Base-by-base conservation (phyloP, 2,113 vertebrate genomes). In the Rhinoptilus africanus region DNA sequence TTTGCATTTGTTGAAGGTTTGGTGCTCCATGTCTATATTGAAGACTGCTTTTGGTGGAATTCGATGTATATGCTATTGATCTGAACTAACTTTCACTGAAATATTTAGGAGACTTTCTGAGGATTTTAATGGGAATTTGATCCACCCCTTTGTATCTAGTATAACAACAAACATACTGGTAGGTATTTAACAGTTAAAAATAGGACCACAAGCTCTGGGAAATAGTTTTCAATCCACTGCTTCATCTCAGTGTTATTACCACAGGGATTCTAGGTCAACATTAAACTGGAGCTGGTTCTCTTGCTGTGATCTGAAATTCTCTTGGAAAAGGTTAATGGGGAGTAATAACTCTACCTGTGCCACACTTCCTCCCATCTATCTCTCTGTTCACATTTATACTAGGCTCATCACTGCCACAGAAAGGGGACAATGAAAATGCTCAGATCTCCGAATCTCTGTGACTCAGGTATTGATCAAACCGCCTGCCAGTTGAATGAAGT, bases 311-410 rank as follows among this genome's bases (percentile, higher is more conserved):
- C 72, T 92, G 72, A 89, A 94, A 87, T 91, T 78, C 68, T 67
- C 73, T 39, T 76, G 48, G 56, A 81, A 85, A 95, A 96, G 69
- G 56, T 91, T 96, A 91, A 96, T 88, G 62, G 48, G 43, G 21
- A 89, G 48, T 68, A 94, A 68, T 68, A 91, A 85, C 84, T 93
- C 68, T 75, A 34, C n/a, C 76, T 85, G 69, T 81, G 41, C 30
- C 56, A 68, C 57, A n/a, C 23, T 82, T 75, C 34, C 14, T 10
- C 20, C n/a, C 16, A 39, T 53, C 69, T 43, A 2, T 75, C 69
- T 85, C 51, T 72, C 76, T 94, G 32, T 75, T 85, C 81, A 16
- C 56, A 56, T 82, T 94, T 91, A 35, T 51, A 64, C 84, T 53
- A n/a, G 45, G 45, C 27, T 89, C 11, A 72, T 89, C 48, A 68